Evolutionary conservation across 1,140 invertebrate genomes (phyloP).

Genomic region (Copidosoma floridanum): DNA sequence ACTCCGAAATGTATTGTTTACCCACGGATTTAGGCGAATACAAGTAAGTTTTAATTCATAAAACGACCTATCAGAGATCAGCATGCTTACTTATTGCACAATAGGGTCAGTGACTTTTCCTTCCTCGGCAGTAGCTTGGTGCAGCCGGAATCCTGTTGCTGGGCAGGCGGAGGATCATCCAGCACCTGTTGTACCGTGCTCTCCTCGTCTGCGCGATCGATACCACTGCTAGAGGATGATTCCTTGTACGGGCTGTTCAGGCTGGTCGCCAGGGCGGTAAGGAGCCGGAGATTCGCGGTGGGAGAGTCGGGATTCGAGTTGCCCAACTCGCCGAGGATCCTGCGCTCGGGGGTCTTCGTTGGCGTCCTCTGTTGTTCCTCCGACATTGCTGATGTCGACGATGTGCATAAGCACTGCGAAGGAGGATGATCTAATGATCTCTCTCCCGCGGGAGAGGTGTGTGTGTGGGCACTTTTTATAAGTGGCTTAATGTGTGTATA

Average conservation of each 20-base stretch:
- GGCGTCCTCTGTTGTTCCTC: too few species aligned
- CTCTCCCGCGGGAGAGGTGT: too few species aligned
- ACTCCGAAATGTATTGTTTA: too few species aligned
- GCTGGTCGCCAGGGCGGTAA: constrained; percentile 58
- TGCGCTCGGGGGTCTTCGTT: constrained; percentile 56
- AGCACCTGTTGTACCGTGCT: not conserved
- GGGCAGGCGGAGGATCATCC: not conserved
- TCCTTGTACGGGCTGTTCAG: constrained; percentile 31
- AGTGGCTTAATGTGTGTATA: too few species aligned
- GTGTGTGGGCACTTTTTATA: too few species aligned
- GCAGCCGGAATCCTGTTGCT: constrained; percentile 14
- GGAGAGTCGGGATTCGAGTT: constrained; percentile 57
- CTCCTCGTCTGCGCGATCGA: not conserved
- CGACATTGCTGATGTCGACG: constrained; percentile 25
- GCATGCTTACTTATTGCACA: constrained; percentile 61
- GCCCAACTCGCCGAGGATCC: constrained; percentile 56
- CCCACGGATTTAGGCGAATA: too few species aligned
- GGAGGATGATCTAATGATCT: too few species aligned
- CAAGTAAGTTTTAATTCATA: too few species aligned
- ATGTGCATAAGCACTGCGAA: too few species aligned
- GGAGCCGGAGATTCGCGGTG: constrained; percentile 60
- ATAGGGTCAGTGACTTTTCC: constrained; percentile 60
- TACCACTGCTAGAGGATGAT: not conserved
- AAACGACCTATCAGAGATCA: too few species aligned
- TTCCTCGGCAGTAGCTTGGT: constrained; percentile 49